phyloP scores from a whole-genome alignment of 2,888 invertebrate genomes.

The Dione juno region DNA sequence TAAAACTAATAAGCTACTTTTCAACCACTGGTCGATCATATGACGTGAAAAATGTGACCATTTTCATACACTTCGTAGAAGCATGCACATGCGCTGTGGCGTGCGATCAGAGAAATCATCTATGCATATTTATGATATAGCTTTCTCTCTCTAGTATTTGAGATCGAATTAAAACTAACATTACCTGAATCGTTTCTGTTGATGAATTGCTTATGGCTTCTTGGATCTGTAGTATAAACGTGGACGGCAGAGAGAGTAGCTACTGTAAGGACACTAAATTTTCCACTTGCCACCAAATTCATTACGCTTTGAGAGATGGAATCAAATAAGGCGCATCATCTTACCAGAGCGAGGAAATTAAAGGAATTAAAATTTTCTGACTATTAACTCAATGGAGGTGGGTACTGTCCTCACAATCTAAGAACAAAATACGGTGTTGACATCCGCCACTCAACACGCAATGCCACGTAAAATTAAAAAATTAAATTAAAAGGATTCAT shows the following conservation, averaged over 20 bases:
- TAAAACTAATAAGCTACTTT: background rate
- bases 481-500: too few species aligned
- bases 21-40: background rate
- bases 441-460: too few species aligned
- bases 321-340: too few species aligned
- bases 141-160: slow-evolving; percentile 65
- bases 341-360: too few species aligned
- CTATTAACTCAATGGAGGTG: too few species aligned
- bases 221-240: background rate
- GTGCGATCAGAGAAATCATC: slow-evolving; percentile 74
- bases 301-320: too few species aligned
- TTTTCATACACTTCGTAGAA: slow-evolving; percentile 36
- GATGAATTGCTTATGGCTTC: background rate
- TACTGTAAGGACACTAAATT: too few species aligned
- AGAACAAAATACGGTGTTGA: too few species aligned
- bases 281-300: too few species aligned
- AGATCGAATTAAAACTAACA: slow-evolving; percentile 35
- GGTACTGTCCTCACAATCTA: too few species aligned
- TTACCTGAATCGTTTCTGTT: slow-evolving; percentile 17
- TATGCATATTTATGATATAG: slow-evolving; percentile 75
- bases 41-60: slow-evolving; percentile 16
- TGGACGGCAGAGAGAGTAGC: background rate
- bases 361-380: too few species aligned
- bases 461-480: too few species aligned
- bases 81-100: slow-evolving; percentile 52